Conservation (phyloP, 2,888 invertebrate genomes). For the Diplazon laetatorius region DNA sequence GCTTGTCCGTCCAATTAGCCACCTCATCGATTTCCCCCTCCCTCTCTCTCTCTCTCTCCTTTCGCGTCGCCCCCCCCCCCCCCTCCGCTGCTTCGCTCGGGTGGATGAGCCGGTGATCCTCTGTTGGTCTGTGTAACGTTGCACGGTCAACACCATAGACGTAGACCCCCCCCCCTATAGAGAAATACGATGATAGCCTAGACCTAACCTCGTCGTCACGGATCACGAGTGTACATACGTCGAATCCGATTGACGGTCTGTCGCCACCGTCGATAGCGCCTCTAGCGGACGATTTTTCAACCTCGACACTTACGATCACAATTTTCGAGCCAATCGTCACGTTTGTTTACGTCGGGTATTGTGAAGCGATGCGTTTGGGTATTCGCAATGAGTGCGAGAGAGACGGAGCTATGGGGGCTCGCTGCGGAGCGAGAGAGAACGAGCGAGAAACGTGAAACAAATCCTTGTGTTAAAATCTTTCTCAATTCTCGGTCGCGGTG, state of each 20-base stretch:
- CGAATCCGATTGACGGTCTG: background rate
- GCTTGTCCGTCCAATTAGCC: slow-evolving; percentile 76
- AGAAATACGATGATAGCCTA: background rate
- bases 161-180: background rate
- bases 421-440: too few relatives aligned
- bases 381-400: too few relatives aligned
- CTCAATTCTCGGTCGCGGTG: too few relatives aligned
- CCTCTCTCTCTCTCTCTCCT: background rate
- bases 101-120: background rate
- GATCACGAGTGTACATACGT: background rate
- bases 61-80: too few relatives aligned
- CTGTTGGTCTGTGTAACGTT: background rate
- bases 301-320: too few relatives aligned
- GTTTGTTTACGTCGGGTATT: too few relatives aligned
- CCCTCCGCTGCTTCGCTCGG: background rate
- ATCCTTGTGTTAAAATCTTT: too few relatives aligned
- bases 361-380: too few relatives aligned
- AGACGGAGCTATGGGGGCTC: too few relatives aligned
- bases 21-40: slow-evolving; percentile 73
- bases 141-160: background rate
- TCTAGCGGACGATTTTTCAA: background rate
- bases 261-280: background rate
- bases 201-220: slow-evolving; percentile 9
- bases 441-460: too few relatives aligned
- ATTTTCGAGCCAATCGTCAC: too few relatives aligned